Percentiles rank a stretch among this genome's conserved stretches.
Evolutionary conservation across 92 coral and sea anemone genomes (phyloP).

Genomic region (Epizoanthus rinbou): DNA sequence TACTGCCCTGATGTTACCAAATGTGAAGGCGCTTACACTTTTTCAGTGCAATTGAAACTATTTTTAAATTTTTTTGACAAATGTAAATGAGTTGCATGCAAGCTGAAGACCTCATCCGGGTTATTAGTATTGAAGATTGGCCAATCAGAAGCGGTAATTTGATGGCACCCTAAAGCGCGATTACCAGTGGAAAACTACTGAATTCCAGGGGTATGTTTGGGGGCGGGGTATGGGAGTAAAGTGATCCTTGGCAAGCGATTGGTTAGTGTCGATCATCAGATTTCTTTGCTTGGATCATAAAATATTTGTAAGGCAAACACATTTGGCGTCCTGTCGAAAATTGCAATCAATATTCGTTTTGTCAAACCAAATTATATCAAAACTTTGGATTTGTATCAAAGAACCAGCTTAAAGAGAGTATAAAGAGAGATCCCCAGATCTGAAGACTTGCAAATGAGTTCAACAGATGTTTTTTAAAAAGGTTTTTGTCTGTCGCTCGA

Average conservation of each 20-base stretch:
- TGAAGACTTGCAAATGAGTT: no score
- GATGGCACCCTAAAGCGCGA: constrained; percentile 6
- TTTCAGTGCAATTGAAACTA: constrained; percentile 6
- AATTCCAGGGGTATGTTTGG: constrained; percentile 15
- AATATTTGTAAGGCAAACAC: constrained; percentile 8
- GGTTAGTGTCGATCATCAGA: constrained; percentile 28
- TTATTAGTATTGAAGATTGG: background rate
- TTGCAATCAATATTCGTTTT: background rate
- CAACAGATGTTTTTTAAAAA: no score
- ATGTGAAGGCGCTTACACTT: background rate
- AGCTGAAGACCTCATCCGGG: constrained; percentile 17
- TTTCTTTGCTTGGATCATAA: background rate
- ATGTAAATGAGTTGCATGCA: constrained; percentile 18
- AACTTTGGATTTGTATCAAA: background rate
- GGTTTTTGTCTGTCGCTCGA: no score
- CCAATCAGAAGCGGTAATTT: constrained; percentile 14
- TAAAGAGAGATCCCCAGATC: no score
- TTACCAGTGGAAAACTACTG: constrained; percentile 12
- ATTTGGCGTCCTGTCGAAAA: background rate
- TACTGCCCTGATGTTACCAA: no score
- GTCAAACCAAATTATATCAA: background rate
- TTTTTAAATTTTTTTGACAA: constrained; percentile 35
- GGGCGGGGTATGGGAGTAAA: constrained; percentile 21
- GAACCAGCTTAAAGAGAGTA: no score
- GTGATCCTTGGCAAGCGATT: background rate